These are phyloP conservation scores for Cheracebus regulus DNA, from an alignment of 2,797 vertebrate genomes.

Conservation along the genomic window DNA sequence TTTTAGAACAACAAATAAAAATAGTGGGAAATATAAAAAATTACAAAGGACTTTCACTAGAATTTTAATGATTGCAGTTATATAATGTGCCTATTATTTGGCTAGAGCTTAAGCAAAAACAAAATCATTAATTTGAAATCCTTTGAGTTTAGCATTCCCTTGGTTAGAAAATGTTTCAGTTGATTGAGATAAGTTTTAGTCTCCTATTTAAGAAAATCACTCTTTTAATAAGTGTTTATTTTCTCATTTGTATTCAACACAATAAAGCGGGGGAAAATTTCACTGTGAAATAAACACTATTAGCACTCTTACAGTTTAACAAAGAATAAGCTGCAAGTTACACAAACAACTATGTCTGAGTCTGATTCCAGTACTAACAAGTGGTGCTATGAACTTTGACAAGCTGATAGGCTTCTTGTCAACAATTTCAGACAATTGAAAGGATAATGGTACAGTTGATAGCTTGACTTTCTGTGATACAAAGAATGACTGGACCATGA, in stretches of 20 bases:
- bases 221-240: not conserved
- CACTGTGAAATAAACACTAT: not conserved
- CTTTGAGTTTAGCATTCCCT: not conserved
- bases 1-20: not conserved
- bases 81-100: not conserved
- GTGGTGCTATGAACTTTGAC: not conserved
- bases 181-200: not conserved
- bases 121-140: not conserved
- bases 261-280: not conserved
- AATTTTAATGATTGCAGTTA: not conserved
- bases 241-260: not conserved
- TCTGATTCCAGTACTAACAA: not conserved
- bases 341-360: not conserved
- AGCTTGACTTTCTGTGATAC: not conserved
- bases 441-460: not conserved
- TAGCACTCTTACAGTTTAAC: not conserved
- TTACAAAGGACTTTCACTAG: not conserved
- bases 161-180: not conserved
- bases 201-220: not conserved
- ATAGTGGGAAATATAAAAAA: not conserved
- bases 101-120: not conserved
- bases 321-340: too few relatives aligned
- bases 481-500: not conserved
- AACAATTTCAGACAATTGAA: not conserved
- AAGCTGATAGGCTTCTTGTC: not conserved